A percentile compares a stretch with the other conserved stretches of the same genome.
phyloP scores from a whole-genome alignment of 2,113 vertebrate species.

The Pelecanoides urinatrix region DNA sequence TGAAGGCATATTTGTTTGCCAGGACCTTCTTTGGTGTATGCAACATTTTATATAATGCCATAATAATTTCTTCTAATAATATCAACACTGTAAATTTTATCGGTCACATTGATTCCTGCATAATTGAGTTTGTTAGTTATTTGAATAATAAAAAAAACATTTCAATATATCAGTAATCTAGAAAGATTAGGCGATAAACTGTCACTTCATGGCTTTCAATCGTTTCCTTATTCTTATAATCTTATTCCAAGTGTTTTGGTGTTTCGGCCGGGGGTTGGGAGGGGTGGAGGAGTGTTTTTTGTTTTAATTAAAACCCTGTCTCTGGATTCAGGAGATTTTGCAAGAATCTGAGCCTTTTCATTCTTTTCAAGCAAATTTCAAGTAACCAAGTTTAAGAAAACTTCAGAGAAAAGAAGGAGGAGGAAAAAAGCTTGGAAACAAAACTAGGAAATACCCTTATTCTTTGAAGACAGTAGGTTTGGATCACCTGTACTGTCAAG shows the following conservation, averaged over 20 bases:
- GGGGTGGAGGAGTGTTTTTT: background rate
- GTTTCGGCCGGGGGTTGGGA: accelerated
- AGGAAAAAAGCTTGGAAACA: background rate
- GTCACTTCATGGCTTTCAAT: background rate
- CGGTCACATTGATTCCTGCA: background rate
- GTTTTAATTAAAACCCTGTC: background rate
- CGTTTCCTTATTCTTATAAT: background rate
- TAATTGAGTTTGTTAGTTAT: background rate
- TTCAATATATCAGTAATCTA: background rate
- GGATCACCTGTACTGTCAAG: background rate
- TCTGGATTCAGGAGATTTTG: background rate
- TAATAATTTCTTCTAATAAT: background rate
- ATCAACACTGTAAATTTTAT: background rate
- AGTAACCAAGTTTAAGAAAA: background rate
- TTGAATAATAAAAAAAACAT: background rate
- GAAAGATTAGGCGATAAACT: background rate
- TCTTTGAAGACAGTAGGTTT: background rate
- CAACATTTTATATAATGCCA: background rate
- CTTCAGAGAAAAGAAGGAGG: background rate
- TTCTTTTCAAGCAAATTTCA: background rate
- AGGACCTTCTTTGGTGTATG: background rate
- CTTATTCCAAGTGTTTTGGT: background rate
- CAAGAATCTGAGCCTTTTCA: background rate
- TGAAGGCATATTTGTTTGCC: background rate
- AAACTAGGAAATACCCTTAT: background rate